Base-by-base conservation (phyloP, 2,888 invertebrate genomes). In the Gortyna flavago region DNA sequence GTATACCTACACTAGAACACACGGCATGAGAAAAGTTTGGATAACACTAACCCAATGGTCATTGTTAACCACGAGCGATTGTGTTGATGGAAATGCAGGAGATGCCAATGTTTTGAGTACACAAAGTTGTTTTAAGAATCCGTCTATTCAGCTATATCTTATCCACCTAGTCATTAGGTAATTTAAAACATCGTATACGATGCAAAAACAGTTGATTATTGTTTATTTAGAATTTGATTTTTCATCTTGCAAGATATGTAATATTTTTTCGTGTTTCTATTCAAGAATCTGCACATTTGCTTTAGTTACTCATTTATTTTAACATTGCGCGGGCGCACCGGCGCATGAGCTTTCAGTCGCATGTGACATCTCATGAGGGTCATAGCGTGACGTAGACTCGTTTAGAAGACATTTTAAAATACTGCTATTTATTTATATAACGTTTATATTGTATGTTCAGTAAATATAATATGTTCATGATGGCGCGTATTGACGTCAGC, bases 401-500 rank as follows among this genome's bases (percentile, higher is more conserved):
- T 87, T 72, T 80, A 75, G 72, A 83, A 87, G 82, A 87, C 70
- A 80, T 87, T 86, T 84, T 81, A 78, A 80, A 86, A 82, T 82
- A 79, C 61, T 59, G n/a, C 66, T 69, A n/a, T 44, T 65, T 74
- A 79, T 73, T 77, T 80, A 77, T 84, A 79, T 78, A 78, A 81
- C 67, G 81, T 86, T 76, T 79, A 79, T 79, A 80, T 84, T 71
- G 76, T 81, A 80, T 72, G 57, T 68, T 57, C 68, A 89, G 85
- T 88, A 87, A 86, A 88, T 86, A 82, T 90, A 87, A 82, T 87
- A 86, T 84, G 84, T 89, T 90, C 89, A 88, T 91, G 89, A 89
- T 81, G 85, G 87, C 75, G 79, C 57, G 83, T 80, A 90, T 91
- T 93, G 92, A 92, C 93, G 92, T 93, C 91, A 92, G 85, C 66